These are phyloP conservation scores for Aldabrachelys gigantea DNA, from an alignment of 2,113 vertebrate species.

Conservation along the genomic window DNA sequence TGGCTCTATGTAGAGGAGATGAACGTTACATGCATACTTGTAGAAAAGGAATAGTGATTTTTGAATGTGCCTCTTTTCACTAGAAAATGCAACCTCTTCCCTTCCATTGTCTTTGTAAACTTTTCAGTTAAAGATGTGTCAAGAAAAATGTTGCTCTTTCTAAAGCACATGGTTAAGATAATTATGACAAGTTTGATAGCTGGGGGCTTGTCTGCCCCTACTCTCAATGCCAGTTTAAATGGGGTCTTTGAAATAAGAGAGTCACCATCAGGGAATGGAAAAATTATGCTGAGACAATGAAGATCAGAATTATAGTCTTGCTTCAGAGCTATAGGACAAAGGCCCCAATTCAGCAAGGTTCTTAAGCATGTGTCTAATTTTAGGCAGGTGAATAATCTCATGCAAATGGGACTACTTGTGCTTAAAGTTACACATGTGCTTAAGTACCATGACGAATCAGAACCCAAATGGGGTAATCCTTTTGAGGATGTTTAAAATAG, in stretches of 20 bases:
- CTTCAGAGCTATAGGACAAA: neutral
- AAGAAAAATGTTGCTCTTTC: neutral
- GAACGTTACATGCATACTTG: neutral
- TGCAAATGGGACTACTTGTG: neutral
- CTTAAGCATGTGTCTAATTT: neutral
- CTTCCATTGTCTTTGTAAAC: neutral
- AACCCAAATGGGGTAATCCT: neutral
- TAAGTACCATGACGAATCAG: neutral
- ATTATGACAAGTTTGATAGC: neutral
- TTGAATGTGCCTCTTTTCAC: neutral
- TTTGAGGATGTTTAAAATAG: neutral
- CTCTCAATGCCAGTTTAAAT: neutral
- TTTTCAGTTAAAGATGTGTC: neutral
- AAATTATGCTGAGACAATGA: neutral
- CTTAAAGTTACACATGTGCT: neutral
- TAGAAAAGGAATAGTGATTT: neutral
- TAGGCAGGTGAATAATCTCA: neutral
- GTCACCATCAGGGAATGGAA: neutral
- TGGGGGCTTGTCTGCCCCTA: neutral
- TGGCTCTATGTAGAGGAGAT: neutral
- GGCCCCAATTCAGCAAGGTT: fast-evolving
- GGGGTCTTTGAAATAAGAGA: neutral
- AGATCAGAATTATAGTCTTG: neutral
- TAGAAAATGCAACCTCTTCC: neutral
- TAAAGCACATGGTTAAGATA: neutral